Conservation (phyloP, 2,797 vertebrate genomes). For the Enteromius fasciolatus region DNA sequence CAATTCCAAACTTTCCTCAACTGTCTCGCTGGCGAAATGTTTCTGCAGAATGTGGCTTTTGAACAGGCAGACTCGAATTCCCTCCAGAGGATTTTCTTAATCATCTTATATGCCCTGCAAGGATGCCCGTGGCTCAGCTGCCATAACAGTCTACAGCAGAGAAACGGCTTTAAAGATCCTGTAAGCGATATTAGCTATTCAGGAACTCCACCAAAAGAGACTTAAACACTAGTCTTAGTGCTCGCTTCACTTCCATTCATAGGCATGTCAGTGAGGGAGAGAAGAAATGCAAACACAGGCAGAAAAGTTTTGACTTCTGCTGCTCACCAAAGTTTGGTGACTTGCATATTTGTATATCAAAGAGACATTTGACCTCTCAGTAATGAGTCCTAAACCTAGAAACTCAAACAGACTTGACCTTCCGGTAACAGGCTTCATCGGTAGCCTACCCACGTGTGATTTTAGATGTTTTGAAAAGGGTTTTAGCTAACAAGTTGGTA, state of each 20-base stretch:
- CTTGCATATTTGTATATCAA: not conserved
- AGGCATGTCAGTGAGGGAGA: not conserved
- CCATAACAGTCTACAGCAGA: constrained; percentile 39
- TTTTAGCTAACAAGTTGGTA: not conserved
- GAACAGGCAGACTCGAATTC: constrained; percentile 29
- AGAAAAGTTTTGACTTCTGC: not conserved
- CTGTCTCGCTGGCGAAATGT: constrained; percentile 29
- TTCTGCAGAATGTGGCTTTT: constrained; percentile 32
- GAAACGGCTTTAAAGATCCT: not conserved
- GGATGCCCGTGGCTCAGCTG: constrained; percentile 26
- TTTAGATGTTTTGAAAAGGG: not conserved
- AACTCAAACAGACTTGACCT: too few species aligned
- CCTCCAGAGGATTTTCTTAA: constrained; percentile 49
- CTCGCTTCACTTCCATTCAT: constrained; percentile 9
- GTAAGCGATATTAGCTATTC: constrained; percentile 1
- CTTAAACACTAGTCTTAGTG: constrained; percentile 10
- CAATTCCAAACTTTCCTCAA: constrained; percentile 31
- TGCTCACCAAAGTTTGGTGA: not conserved
- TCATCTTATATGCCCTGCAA: constrained; percentile 35
- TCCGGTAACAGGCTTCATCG: not conserved
- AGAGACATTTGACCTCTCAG: not conserved
- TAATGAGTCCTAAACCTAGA: too few species aligned
- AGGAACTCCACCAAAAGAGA: constrained; percentile 24
- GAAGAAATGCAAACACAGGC: not conserved
- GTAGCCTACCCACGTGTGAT: too few species aligned